phyloP scores from a whole-genome alignment of 2,113 vertebrate species.

The Thamnophis sirtalis region DNA sequence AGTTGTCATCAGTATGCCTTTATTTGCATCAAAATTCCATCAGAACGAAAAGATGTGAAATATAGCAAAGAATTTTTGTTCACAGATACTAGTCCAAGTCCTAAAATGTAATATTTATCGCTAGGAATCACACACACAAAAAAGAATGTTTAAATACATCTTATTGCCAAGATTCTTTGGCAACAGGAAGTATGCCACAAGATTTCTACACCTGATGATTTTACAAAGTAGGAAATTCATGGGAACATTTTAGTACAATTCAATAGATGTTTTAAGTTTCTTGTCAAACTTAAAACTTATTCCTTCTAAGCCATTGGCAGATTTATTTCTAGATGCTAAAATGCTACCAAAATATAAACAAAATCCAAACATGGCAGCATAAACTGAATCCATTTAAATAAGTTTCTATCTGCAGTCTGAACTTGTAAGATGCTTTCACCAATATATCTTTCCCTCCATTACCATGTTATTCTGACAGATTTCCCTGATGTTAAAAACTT shows the following conservation, averaged over 20 bases:
- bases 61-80: not conserved
- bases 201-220: not conserved
- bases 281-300: conserved; percentile 26
- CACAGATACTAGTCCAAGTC: not conserved
- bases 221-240: not conserved
- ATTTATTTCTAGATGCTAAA: conserved; percentile 51
- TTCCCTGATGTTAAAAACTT: not conserved
- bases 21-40: conserved; percentile 12
- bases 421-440: not conserved
- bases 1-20: not conserved
- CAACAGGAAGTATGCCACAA: not conserved
- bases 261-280: not conserved
- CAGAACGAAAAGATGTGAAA: not conserved
- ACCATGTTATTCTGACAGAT: not conserved
- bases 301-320: conserved; percentile 57
- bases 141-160: not conserved
- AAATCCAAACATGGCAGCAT: not conserved
- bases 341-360: not conserved
- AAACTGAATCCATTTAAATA: not conserved
- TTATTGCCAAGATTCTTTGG: not conserved
- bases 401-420: not conserved
- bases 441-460: not conserved
- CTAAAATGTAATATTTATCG: conserved; percentile 6
- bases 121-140: conserved; percentile 5
- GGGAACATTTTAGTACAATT: not conserved